A percentile compares a stretch with the other conserved stretches of the same genome.
These are phyloP conservation scores for Notothenia coriiceps DNA, from an alignment of 2,113 vertebrate species.

Conservation along the genomic window DNA sequence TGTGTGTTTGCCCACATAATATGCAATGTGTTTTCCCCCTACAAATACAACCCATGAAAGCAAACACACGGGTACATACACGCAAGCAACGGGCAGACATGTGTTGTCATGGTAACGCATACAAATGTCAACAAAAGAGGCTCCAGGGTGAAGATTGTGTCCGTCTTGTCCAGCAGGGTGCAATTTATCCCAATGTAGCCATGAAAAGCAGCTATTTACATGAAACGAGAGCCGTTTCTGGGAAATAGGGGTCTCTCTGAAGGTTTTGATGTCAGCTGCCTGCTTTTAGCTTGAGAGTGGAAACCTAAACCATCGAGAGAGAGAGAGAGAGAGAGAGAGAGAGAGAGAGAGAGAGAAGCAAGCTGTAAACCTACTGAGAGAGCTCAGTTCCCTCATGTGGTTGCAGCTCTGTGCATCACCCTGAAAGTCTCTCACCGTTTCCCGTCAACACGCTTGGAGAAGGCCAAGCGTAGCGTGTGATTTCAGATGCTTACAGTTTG, in stretches of 20 bases:
- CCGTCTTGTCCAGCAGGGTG: conserved; percentile 69
- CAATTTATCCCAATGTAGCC: conserved; percentile 76
- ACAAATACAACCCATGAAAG: conserved; percentile 29
- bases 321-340: conserved; percentile 44
- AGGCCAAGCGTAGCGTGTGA: conserved; percentile 53
- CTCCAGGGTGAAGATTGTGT: conserved; percentile 63
- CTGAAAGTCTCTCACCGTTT: conserved; percentile 61
- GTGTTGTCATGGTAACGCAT: conserved; percentile 69
- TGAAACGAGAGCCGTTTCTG: conserved; percentile 77
- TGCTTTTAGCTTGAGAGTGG: conserved; percentile 76
- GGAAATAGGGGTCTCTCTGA: conserved; percentile 73
- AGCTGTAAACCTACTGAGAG: conserved; percentile 61
- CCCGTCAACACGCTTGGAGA: conserved; percentile 37
- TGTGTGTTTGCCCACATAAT: conserved; percentile 28
- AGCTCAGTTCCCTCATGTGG: conserved; percentile 61
- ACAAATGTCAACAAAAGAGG: conserved; percentile 70
- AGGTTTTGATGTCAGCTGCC: conserved; percentile 78
- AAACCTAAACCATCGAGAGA: conserved; percentile 75
- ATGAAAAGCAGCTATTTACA: conserved; percentile 75
- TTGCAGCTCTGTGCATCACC: conserved; percentile 56
- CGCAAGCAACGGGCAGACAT: conserved; percentile 19
- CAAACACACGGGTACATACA: conserved; percentile 31
- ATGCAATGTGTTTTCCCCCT: not conserved
- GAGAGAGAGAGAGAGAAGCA: conserved; percentile 49
- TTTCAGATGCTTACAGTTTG: conserved; percentile 68